phyloP scores from a whole-genome alignment of 2,888 invertebrate genomes.

The Torymus tubicola region DNA sequence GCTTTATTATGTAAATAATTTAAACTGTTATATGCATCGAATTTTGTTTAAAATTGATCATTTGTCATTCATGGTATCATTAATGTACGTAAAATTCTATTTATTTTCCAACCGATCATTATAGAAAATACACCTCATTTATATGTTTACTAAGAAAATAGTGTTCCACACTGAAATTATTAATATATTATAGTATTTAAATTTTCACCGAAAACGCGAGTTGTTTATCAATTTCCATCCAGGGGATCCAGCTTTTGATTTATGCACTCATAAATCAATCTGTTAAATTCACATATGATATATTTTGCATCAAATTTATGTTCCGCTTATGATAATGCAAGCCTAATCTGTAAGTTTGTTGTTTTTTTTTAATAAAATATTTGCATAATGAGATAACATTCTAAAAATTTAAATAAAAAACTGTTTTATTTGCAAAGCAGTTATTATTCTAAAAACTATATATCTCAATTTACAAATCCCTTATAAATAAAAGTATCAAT shows the following conservation, averaged over 20 bases:
- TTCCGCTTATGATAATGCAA: conserved; percentile 46
- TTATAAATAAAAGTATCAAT: too few relatives aligned
- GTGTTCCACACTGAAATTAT: conserved; percentile 11
- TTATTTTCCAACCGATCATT: too few relatives aligned
- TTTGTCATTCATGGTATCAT: too few relatives aligned
- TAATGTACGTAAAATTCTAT: too few relatives aligned
- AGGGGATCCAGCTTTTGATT: conserved; percentile 20
- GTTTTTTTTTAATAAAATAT: conserved; percentile 30
- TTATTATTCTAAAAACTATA: too few relatives aligned
- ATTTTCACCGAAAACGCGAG: conserved; percentile 21
- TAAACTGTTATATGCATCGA: too few relatives aligned
- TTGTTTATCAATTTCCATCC: conserved; percentile 39
- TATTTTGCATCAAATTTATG: conserved; percentile 36
- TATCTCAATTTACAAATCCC: too few relatives aligned
- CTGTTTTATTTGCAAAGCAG: too few relatives aligned
- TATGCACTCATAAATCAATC: conserved; percentile 52
- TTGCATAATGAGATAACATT: conserved; percentile 38
- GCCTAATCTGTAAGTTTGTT: conserved; percentile 27
- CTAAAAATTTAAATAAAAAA: background rate
- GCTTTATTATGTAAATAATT: too few relatives aligned
- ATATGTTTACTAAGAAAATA: background rate
- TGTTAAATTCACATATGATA: conserved; percentile 17
- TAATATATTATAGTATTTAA: conserved; percentile 7
- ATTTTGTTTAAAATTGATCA: too few relatives aligned
- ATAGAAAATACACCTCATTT: background rate